phyloP scores from a whole-genome alignment of 1,140 invertebrate species.

The Condylostylus longicornis region DNA sequence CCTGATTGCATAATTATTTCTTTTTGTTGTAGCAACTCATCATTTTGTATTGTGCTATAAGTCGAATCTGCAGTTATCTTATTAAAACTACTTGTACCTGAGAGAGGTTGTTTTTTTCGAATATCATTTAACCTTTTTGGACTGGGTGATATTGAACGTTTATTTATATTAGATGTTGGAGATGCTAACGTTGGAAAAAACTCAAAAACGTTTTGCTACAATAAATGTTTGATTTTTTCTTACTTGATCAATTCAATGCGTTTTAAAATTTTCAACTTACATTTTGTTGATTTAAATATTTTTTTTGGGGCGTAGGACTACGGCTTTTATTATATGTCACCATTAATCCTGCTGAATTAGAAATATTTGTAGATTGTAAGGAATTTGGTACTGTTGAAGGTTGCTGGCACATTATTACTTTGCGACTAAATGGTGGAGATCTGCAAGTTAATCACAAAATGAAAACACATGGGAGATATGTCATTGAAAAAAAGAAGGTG shows the following conservation, averaged over 20 bases:
- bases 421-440: slow-evolving; percentile 12
- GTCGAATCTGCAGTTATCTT: background rate
- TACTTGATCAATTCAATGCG: background rate
- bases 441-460: background rate
- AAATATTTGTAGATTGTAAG: background rate
- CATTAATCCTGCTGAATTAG: slow-evolving; percentile 6
- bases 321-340: slow-evolving; percentile 34
- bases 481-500: background rate
- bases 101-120: slow-evolving; percentile 26
- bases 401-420: slow-evolving; percentile 10
- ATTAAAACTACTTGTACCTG: slow-evolving; percentile 8
- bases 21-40: slow-evolving; percentile 2
- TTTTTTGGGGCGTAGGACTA: slow-evolving; percentile 36
- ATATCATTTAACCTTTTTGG: slow-evolving; percentile 25
- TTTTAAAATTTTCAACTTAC: background rate
- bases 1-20: slow-evolving; percentile 1
- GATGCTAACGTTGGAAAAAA: no score
- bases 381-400: slow-evolving; percentile 8
- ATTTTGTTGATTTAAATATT: slow-evolving; percentile 17
- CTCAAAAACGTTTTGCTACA: no score
- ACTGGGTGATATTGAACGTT: slow-evolving; percentile 33
- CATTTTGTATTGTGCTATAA: background rate
- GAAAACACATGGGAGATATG: no score
- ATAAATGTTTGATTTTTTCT: background rate
- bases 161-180: slow-evolving; percentile 5